phyloP scores from a whole-genome alignment of 2,888 invertebrate genomes.

The Hirtodrosophila trivittata region DNA sequence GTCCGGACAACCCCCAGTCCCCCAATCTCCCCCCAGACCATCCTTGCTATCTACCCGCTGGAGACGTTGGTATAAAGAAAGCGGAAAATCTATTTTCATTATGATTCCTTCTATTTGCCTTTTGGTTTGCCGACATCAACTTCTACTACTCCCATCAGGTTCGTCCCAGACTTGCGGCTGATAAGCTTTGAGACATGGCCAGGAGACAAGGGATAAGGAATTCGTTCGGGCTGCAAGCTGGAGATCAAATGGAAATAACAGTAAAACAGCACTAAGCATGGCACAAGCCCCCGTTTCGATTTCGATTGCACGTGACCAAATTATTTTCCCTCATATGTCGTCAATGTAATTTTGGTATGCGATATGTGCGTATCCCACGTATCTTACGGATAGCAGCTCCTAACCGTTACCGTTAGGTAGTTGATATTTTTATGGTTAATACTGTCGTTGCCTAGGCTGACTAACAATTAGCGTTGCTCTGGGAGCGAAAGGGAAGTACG shows the following conservation, averaged over 20 bases:
- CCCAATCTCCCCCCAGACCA: not conserved
- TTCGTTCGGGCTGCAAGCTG: not conserved
- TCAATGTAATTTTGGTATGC: not conserved
- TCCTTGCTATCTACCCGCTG: not conserved
- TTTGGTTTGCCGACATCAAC: not conserved
- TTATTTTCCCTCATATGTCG: slow-evolving; percentile 37
- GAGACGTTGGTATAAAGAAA: slow-evolving; percentile 7
- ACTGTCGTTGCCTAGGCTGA: slow-evolving; percentile 42
- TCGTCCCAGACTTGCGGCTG: slow-evolving; percentile 58
- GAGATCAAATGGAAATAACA: slow-evolving; percentile 58
- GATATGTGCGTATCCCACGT: slow-evolving; percentile 7
- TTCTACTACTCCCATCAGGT: not conserved
- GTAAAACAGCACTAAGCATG: slow-evolving; percentile 48
- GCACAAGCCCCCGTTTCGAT: slow-evolving; percentile 38
- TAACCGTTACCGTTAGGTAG: slow-evolving; percentile 14
- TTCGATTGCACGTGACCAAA: slow-evolving; percentile 70
- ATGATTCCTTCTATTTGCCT: slow-evolving; percentile 32
- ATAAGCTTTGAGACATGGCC: slow-evolving; percentile 53
- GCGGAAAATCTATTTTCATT: slow-evolving; percentile 72
- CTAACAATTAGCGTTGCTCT: slow-evolving; percentile 55
- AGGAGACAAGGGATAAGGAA: not conserved
- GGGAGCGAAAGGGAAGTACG: not conserved
- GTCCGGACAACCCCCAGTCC: slow-evolving; percentile 42
- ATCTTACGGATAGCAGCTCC: slow-evolving; percentile 15
- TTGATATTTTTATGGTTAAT: slow-evolving; percentile 53